Percentiles rank a stretch among this genome's conserved stretches.
phyloP scores from a whole-genome alignment of 1,140 invertebrate genomes.

The Solen grandis region DNA sequence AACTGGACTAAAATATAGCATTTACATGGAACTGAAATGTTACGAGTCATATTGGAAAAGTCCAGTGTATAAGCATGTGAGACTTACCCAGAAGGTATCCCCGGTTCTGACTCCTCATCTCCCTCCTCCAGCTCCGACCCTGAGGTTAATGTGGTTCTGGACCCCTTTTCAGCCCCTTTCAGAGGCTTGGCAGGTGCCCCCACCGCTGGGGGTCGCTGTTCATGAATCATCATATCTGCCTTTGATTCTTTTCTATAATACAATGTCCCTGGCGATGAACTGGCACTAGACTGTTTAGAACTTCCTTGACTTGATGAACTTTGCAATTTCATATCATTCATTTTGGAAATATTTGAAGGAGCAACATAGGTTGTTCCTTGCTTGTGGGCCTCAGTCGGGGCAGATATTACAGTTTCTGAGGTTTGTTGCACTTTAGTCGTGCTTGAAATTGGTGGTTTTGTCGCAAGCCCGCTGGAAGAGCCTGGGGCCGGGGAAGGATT shows the following conservation, averaged over 20 bases:
- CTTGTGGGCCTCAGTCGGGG: slow-evolving; percentile 22
- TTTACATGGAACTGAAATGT: too few species aligned
- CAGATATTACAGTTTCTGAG: slow-evolving; percentile 48
- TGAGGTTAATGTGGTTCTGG: slow-evolving; percentile 22
- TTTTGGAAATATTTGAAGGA: slow-evolving; percentile 55
- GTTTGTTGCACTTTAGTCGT: slow-evolving; percentile 48
- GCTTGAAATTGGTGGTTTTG: slow-evolving; percentile 31
- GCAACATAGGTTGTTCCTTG: slow-evolving; percentile 39
- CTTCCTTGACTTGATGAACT: slow-evolving; percentile 8
- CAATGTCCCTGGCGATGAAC: slow-evolving; percentile 53
- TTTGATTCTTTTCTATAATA: slow-evolving; percentile 70
- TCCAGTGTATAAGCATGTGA: too few species aligned
- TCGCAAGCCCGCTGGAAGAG: not conserved
- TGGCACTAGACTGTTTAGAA: slow-evolving; percentile 23
- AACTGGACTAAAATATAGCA: too few species aligned
- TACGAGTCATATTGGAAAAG: too few species aligned
- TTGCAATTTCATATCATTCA: slow-evolving; percentile 44
- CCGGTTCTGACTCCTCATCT: slow-evolving; percentile 51
- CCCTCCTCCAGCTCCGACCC: slow-evolving; percentile 34
- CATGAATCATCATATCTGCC: slow-evolving; percentile 62
- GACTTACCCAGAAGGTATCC: slow-evolving; percentile 67
- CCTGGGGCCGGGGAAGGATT: slow-evolving; percentile 9
- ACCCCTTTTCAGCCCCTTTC: slow-evolving; percentile 54
- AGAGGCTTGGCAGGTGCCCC: slow-evolving; percentile 63
- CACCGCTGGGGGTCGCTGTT: slow-evolving; percentile 68